Evolutionary conservation across 1,140 invertebrate genomes (phyloP), one percentile per base, ranked within the genome.

Genomic region (Rhopalosiphum padi): DNA sequence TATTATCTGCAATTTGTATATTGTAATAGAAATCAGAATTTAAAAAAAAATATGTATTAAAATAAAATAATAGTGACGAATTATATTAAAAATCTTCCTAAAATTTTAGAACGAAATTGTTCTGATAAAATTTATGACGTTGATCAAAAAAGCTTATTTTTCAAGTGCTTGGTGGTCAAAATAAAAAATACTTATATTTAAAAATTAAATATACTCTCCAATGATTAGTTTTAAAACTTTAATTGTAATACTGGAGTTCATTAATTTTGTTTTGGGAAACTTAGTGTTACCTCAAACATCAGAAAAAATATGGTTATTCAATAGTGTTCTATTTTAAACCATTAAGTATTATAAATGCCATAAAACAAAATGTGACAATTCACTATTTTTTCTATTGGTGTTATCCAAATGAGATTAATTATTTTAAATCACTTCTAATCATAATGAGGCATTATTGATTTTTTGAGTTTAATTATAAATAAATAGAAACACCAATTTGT

Each of bases 381-480:
- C n/a, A 25, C n/a, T 68, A 4, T 68, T 68, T 68, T 68, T n/a
- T 15, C 30, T 21, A 30, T 7, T 7, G 25, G 55, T 30, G 25
- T 60, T 8, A 30, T 15, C 2, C 25, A 30, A 3, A 15, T 25
- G 25, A 68, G 4, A 68, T 15, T 15, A 30, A 9, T 68, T 68
- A n/a, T 35, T 0, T 77, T 15, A 68, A 68, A n/a, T 15, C 30
- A 3, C 30, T 9, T n/a, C 60, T n/a, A 15, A 68, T n/a, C 9
- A n/a, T n/a, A 68, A 68, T 4, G 3, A n/a, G 3, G 4, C 3
- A n/a, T 4, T 68, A 0, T 30, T 15, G 11, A 5, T n/a, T 68
- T 37, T 3, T 15, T n/a, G 0, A 15, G 3, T 2, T n/a, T 18
- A n/a, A n/a, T 15, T n/a, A 68, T 1, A n/a, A n/a, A n/a, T n/a